These are phyloP conservation scores for Pseudomyrmex dendroicus DNA, from an alignment of 1,140 invertebrate genomes.

Conservation along the genomic window DNA sequence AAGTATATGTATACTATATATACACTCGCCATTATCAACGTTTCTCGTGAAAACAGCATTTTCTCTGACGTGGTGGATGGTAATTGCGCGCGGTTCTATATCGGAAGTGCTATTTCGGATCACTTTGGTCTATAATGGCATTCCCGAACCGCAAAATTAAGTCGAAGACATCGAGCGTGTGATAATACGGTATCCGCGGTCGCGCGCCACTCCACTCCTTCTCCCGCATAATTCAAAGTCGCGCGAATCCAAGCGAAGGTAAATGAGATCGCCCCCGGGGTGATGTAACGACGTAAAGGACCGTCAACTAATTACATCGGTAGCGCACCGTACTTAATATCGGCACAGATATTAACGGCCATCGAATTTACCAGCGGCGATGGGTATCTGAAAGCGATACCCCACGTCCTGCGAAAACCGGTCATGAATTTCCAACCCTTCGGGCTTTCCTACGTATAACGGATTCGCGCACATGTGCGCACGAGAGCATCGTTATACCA, in stretches of 20 bases:
- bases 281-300: constrained; percentile 50
- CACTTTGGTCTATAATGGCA: neutral
- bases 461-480: constrained; percentile 13
- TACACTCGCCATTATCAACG: neutral
- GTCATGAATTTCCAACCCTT: constrained; percentile 11
- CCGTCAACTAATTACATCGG: constrained; percentile 46
- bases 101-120: neutral
- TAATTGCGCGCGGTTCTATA: neutral
- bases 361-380: constrained; percentile 38
- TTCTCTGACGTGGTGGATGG: neutral
- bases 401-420: constrained; percentile 12
- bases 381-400: constrained; percentile 44
- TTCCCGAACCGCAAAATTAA: constrained; percentile 14
- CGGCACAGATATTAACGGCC: constrained; percentile 30
- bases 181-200: neutral
- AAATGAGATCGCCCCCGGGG: constrained; percentile 24
- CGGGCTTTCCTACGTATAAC: neutral
- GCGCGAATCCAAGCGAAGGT: constrained; percentile 17
- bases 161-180: neutral
- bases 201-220: neutral
- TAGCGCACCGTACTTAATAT: constrained; percentile 42
- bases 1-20: too few relatives aligned
- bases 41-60: neutral
- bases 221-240: constrained; percentile 37
- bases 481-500: neutral